Percentiles rank a stretch among this genome's conserved stretches.
phyloP scores from a whole-genome alignment of 2,888 invertebrate species.

The Hoplodrina ambigua region DNA sequence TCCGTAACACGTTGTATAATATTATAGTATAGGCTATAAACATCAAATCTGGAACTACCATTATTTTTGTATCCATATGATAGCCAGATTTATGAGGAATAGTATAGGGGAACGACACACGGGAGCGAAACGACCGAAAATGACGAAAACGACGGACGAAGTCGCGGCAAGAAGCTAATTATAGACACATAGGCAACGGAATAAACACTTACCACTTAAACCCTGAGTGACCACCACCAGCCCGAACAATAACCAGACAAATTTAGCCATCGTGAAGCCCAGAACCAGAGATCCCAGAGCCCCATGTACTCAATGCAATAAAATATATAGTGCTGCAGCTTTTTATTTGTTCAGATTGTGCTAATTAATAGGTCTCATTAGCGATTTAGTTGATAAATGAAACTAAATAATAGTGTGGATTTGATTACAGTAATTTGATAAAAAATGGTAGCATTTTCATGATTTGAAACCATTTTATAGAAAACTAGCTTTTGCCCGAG shows the following conservation, averaged over 20 bases:
- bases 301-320: constrained; percentile 6
- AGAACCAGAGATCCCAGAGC: constrained; percentile 29
- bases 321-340: constrained; percentile 4
- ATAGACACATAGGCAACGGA: neutral
- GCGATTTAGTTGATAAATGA: constrained; percentile 16
- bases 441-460: too few species aligned
- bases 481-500: too few species aligned
- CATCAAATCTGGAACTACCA: too few species aligned
- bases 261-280: constrained; percentile 49
- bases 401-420: constrained; percentile 20
- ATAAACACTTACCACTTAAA: constrained; percentile 50
- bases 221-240: constrained; percentile 45
- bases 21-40: too few species aligned
- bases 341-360: constrained; percentile 31
- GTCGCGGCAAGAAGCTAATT: too few species aligned
- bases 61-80: too few species aligned
- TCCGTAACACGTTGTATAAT: too few species aligned
- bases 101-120: too few species aligned
- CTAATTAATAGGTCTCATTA: constrained; percentile 46
- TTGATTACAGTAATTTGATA: neutral
- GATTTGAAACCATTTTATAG: too few species aligned
- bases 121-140: too few species aligned
- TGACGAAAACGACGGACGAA: too few species aligned
- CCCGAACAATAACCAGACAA: constrained; percentile 58
- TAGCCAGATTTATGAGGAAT: too few species aligned